Conservation (phyloP, 2,113 vertebrate species). For the Lota lota region DNA sequence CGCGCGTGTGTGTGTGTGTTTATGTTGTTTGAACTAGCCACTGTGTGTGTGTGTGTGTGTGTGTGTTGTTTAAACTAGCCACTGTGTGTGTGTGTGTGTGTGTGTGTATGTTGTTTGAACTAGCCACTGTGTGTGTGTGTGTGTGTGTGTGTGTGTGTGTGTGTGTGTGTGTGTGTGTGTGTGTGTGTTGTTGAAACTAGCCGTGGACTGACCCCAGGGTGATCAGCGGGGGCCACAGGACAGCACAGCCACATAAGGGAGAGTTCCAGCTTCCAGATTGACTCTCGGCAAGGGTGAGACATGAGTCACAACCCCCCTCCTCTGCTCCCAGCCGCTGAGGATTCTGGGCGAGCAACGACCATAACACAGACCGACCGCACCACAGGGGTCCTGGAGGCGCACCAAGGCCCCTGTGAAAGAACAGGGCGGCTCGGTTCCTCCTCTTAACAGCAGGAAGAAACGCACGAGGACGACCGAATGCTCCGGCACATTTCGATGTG, state of each 20-base stretch:
- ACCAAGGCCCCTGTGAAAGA: slow-evolving; percentile 44
- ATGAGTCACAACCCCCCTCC: slow-evolving; percentile 26
- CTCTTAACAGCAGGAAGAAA: slow-evolving; percentile 16
- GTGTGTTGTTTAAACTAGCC: no score
- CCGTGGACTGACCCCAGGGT: background rate
- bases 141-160: no score
- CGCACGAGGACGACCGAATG: slow-evolving; percentile 44
- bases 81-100: no score
- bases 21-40: no score
- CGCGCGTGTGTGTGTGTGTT: no score
- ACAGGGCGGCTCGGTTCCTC: slow-evolving; percentile 4
- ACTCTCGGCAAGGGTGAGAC: slow-evolving; percentile 60
- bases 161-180: no score
- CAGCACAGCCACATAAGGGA: slow-evolving; percentile 38
- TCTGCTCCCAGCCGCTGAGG: slow-evolving; percentile 10
- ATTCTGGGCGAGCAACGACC: slow-evolving; percentile 58
- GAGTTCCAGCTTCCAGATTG: slow-evolving; percentile 63
- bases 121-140: slow-evolving; percentile 3
- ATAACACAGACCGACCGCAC: slow-evolving; percentile 49
- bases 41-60: no score
- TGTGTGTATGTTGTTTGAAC: no score
- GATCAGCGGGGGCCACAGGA: slow-evolving; percentile 30
- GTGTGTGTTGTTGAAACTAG: background rate
- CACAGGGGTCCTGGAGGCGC: slow-evolving; percentile 45
- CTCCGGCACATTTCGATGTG: slow-evolving; percentile 29